phyloP scores from a whole-genome alignment of 2,888 invertebrate genomes.

The Adela reaumurella region DNA sequence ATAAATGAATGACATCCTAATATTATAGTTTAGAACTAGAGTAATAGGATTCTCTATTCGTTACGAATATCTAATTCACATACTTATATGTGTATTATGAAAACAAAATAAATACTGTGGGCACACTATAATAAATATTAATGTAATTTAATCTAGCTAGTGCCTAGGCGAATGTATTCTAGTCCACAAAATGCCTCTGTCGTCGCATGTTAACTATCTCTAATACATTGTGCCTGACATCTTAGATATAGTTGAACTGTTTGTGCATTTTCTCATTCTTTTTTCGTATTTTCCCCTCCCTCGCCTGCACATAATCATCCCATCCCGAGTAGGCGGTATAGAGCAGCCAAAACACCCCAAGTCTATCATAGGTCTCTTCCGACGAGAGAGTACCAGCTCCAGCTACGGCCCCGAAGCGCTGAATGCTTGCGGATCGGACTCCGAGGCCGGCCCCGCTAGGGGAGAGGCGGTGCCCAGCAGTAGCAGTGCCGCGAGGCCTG shows the following conservation, averaged over 20 bases:
- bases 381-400: conserved; percentile 77
- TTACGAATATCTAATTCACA: no score
- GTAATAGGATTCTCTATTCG: no score
- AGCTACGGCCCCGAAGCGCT: conserved; percentile 54
- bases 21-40: no score
- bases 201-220: no score
- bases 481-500: conserved; percentile 34
- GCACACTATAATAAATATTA: no score
- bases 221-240: no score
- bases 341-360: conserved; percentile 81
- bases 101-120: no score
- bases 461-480: conserved; percentile 41
- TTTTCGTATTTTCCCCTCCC: conserved; percentile 24
- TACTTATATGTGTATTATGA: no score
- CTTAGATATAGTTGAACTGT: neutral
- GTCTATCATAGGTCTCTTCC: conserved; percentile 86
- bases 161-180: no score
- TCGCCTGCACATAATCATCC: conserved; percentile 14
- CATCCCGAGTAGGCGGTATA: conserved; percentile 64
- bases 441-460: conserved; percentile 47
- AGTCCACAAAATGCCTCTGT: no score
- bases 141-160: no score
- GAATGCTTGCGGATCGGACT: conserved; percentile 51
- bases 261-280: conserved; percentile 18
- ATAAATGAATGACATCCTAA: no score